Conservation (phyloP, 2,797 vertebrate genomes). For the Pitangus sulphuratus region DNA sequence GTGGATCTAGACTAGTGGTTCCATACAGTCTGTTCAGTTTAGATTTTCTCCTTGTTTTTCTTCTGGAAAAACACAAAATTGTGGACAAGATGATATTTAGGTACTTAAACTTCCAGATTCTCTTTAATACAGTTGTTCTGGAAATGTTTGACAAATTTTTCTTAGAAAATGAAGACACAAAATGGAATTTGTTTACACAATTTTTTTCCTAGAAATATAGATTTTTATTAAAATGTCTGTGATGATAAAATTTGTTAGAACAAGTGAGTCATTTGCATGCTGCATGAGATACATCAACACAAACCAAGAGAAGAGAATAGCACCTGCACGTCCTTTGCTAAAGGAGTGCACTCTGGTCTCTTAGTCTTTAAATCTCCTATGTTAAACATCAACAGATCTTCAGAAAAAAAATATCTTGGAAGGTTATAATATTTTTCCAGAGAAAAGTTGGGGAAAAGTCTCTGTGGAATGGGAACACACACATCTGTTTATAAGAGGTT, state of each 20-base stretch:
- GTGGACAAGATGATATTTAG: neutral
- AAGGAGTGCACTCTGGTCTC: neutral
- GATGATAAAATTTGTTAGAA: neutral
- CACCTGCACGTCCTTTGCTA: neutral
- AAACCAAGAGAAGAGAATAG: neutral
- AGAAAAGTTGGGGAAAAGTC: rapidly evolving
- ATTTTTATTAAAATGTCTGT: neutral
- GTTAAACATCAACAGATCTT: neutral
- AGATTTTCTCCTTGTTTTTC: neutral
- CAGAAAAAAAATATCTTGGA: neutral
- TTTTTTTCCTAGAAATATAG: neutral
- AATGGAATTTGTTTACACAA: neutral
- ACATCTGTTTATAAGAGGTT: neutral
- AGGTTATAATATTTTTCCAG: neutral
- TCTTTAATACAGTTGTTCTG: neutral
- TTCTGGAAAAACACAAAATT: neutral
- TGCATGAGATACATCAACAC: neutral
- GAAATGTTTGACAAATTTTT: neutral
- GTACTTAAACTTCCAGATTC: neutral
- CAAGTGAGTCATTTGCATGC: neutral
- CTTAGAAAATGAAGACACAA: neutral
- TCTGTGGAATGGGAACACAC: neutral
- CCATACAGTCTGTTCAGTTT: neutral
- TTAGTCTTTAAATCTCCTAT: neutral
- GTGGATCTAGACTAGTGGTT: no score